Evolutionary conservation across 2,888 invertebrate genomes (phyloP).

Genomic region (Amaurobius ferox): DNA sequence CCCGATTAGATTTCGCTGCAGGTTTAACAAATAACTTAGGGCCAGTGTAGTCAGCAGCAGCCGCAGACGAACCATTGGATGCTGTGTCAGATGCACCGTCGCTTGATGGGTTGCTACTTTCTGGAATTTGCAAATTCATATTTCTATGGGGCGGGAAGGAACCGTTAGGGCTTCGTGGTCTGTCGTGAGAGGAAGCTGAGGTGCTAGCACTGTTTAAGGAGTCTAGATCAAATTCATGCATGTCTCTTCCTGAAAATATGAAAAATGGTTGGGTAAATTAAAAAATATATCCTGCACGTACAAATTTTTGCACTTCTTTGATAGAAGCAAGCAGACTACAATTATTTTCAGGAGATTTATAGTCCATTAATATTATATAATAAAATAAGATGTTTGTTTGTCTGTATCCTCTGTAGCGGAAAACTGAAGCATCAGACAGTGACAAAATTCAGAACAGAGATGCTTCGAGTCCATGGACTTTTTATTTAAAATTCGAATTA

Average conservation of each 20-base stretch:
- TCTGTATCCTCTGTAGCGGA: no score
- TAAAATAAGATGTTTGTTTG: no score
- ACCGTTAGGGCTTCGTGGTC: slow-evolving; percentile 41
- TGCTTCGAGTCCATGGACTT: no score
- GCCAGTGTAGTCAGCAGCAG: slow-evolving; percentile 80
- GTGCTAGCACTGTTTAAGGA: slow-evolving; percentile 68
- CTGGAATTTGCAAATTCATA: slow-evolving; percentile 42
- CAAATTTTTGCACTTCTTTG: no score
- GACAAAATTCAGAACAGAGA: no score
- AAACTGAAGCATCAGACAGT: no score
- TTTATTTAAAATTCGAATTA: no score
- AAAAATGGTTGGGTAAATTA: neutral
- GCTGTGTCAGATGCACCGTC: slow-evolving; percentile 74
- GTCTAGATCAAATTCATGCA: slow-evolving; percentile 59
- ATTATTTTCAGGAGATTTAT: neutral
- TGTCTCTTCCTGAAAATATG: slow-evolving; percentile 33
- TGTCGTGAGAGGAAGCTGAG: slow-evolving; percentile 47
- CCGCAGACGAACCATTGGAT: slow-evolving; percentile 70
- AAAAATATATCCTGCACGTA: neutral
- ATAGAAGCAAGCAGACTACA: no score
- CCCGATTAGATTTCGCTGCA: slow-evolving; percentile 96
- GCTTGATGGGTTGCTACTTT: slow-evolving; percentile 69
- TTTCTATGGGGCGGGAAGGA: slow-evolving; percentile 19
- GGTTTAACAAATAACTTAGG: slow-evolving; percentile 98
- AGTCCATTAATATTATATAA: no score